phyloP scores from a whole-genome alignment of 1,140 invertebrate genomes.

The Hestina assimilis region DNA sequence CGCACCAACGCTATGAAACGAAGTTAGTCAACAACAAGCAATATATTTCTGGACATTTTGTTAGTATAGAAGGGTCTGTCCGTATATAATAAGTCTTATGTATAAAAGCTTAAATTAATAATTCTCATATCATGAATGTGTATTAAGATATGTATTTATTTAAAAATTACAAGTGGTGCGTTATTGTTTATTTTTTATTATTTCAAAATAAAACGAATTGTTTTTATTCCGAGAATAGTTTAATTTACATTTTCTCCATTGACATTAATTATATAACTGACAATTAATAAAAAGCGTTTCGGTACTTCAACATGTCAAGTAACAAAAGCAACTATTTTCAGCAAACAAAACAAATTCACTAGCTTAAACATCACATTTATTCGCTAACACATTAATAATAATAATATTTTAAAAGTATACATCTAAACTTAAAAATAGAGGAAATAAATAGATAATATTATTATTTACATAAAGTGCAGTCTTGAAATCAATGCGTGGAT shows the following conservation, averaged over 20 bases:
- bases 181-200: constrained; percentile 27
- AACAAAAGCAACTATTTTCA: constrained; percentile 35
- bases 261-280: constrained; percentile 59
- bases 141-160: no score
- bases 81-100: no score
- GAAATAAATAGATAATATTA: not conserved
- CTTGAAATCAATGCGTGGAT: constrained; percentile 45
- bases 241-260: constrained; percentile 68
- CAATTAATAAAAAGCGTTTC: constrained; percentile 49
- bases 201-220: constrained; percentile 48
- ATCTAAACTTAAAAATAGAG: constrained; percentile 10
- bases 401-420: constrained; percentile 4
- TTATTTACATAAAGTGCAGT: constrained; percentile 54
- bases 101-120: no score
- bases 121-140: no score
- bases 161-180: not conserved
- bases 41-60: no score
- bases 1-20: no score
- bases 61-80: no score
- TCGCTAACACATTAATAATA: constrained; percentile 30
- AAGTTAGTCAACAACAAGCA: no score
- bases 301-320: constrained; percentile 40
- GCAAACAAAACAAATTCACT: constrained; percentile 50
- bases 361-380: constrained; percentile 31
- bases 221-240: constrained; percentile 68